Base-by-base conservation (phyloP, 2,113 vertebrate species). In the Caloenas nicobarica region DNA sequence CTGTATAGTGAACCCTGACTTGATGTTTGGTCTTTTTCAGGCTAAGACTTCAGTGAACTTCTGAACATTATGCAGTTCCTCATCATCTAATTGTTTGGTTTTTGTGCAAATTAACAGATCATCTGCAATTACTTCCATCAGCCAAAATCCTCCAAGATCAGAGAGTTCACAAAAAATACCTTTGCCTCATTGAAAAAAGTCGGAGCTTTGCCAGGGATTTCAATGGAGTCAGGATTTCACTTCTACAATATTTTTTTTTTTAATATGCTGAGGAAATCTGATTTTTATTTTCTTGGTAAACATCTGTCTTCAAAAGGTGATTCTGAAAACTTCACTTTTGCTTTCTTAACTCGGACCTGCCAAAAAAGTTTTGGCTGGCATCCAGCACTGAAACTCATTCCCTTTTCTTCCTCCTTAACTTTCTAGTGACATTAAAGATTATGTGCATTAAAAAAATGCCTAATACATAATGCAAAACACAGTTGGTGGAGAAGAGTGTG, bases 341-440 rank as follows among this genome's bases (percentile, higher is more conserved):
- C 21, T 81, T 94, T 88, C 69, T 88, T 87, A 54, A 81, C 29
- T 87, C 29, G 76, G 26, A 72, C 7, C 10, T 91, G 68, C 36
- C 89, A 95, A 88, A 84, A 56, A 71, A 48, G 29, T 1, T 29
- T 40, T 89, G 91, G 29, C 93, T 86, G 60, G 16, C 38, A 36
- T 84, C 51, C 88, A 96, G 10, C 14, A 56, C 7, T 78, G 53
- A 83, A 83, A 84, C 42, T 54, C 5, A 48, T 60, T 86, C 24
- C 8, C 25, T 74, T 88, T 86, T 80, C 29, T 90, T 86, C 31
- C 34, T 80, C 5, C 42, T 44, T 81, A 68, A 64, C 19, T 95
- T 95, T 94, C 17, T 48, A 78, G 76, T 81, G 86, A 74, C 46
- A 69, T 86, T 95, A 93, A 78, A 81, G 26, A 86, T 24, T 65